phyloP scores from a whole-genome alignment of 2,888 invertebrate genomes.

The Saturnia japonica region DNA sequence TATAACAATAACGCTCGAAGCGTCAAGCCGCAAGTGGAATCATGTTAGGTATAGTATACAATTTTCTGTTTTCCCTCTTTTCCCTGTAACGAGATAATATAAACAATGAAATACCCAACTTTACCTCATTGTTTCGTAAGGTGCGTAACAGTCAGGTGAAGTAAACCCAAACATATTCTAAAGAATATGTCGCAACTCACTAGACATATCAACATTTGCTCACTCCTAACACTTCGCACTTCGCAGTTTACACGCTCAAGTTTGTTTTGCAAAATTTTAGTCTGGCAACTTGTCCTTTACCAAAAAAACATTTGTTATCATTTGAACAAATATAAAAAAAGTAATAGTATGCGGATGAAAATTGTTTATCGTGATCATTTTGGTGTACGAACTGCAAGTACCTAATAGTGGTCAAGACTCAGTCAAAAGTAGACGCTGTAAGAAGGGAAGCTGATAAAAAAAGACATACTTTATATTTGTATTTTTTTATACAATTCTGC shows the following conservation, averaged over 20 bases:
- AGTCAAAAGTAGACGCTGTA: background rate
- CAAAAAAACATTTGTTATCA: background rate
- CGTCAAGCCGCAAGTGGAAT: background rate
- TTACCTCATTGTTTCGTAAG: conserved; percentile 31
- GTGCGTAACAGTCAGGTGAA: conserved; percentile 35
- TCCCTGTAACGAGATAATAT: background rate
- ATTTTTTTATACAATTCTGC: too few relatives aligned
- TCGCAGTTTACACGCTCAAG: conserved; percentile 38
- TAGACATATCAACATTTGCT: conserved; percentile 40
- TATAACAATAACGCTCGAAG: background rate
- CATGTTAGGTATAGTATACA: background rate
- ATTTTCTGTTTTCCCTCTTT: background rate
- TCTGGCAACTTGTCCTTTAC: conserved; percentile 29
- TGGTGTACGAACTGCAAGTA: too few relatives aligned
- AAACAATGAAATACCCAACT: background rate
- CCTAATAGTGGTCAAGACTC: too few relatives aligned
- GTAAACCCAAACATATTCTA: conserved; percentile 44
- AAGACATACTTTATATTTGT: too few relatives aligned
- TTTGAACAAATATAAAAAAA: background rate
- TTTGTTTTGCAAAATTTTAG: conserved; percentile 42
- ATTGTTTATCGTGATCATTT: too few relatives aligned
- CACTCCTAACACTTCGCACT: conserved; percentile 44
- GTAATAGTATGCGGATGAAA: too few relatives aligned
- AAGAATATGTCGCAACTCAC: conserved; percentile 35
- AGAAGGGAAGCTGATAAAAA: background rate